Evolutionary conservation across 2,113 vertebrate genomes (phyloP).

Genomic region (Eretmochelys imbricata): DNA sequence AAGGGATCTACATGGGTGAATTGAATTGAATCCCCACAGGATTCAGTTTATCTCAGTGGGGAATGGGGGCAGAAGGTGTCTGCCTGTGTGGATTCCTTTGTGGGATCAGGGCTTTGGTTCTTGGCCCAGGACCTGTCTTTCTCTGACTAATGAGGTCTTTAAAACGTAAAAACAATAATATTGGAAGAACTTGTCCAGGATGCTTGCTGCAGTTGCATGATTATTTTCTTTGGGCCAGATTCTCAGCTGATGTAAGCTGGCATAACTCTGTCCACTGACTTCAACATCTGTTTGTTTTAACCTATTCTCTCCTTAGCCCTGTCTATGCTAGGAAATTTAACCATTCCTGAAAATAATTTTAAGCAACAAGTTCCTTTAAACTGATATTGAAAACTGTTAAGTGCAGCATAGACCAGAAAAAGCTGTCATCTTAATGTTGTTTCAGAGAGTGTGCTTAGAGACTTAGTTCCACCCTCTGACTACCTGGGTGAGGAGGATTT

Average conservation of each 20-base stretch:
- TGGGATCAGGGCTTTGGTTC: neutral
- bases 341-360: neutral
- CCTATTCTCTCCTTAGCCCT: neutral
- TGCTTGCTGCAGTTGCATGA: neutral
- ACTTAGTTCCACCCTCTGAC: neutral
- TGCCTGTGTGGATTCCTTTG: neutral
- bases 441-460: neutral
- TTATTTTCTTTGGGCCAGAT: neutral
- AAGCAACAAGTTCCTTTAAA: neutral
- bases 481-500: neutral
- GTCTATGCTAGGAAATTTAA: neutral
- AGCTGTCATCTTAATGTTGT: neutral
- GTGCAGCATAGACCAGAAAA: neutral
- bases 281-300: neutral
- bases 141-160: neutral
- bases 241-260: neutral
- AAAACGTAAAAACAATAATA: neutral
- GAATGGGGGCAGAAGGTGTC: neutral
- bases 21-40: neutral
- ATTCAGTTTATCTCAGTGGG: neutral
- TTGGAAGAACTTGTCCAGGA: neutral
- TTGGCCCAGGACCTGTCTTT: neutral
- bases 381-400: neutral
- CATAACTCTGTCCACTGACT: neutral
- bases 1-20: neutral